phyloP scores from a whole-genome alignment of 2,797 vertebrate species.

The Meda fulgida region DNA sequence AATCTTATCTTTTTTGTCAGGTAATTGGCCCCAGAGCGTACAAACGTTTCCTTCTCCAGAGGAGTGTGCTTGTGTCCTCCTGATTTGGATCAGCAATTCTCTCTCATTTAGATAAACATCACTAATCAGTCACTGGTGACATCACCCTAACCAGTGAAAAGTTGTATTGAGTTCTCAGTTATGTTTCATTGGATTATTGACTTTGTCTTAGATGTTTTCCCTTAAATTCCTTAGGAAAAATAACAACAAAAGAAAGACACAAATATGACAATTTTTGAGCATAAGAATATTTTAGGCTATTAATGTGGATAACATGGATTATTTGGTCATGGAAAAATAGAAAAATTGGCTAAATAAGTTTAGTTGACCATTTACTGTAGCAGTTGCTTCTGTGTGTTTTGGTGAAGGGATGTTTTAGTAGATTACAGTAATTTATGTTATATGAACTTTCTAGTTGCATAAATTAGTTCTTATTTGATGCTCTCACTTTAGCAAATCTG shows the following conservation, averaged over 20 bases:
- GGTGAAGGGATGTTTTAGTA: background rate
- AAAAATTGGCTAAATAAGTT: too few relatives aligned
- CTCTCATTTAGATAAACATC: constrained; percentile 59
- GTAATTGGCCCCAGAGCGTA: constrained; percentile 54
- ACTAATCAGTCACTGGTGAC: constrained; percentile 65
- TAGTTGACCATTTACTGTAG: background rate
- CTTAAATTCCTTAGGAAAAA: background rate
- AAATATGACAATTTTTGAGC: too few relatives aligned
- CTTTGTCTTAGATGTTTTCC: background rate
- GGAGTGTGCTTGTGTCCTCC: constrained; percentile 66
- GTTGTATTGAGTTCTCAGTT: constrained; percentile 18
- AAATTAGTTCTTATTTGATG: background rate
- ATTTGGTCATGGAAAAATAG: too few relatives aligned
- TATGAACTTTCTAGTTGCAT: background rate
- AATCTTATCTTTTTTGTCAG: constrained; percentile 61
- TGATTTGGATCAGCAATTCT: constrained; percentile 65
- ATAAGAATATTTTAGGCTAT: too few relatives aligned
- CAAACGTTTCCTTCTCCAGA: constrained; percentile 56
- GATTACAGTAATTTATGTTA: background rate
- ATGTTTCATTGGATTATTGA: background rate
- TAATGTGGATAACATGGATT: too few relatives aligned
- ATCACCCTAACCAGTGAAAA: constrained; percentile 55
- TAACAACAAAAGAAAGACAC: too few relatives aligned
- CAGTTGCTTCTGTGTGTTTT: background rate
- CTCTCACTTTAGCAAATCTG: background rate